Evolutionary conservation across 2,888 invertebrate genomes (phyloP).

Genomic region (Pammene aurita): DNA sequence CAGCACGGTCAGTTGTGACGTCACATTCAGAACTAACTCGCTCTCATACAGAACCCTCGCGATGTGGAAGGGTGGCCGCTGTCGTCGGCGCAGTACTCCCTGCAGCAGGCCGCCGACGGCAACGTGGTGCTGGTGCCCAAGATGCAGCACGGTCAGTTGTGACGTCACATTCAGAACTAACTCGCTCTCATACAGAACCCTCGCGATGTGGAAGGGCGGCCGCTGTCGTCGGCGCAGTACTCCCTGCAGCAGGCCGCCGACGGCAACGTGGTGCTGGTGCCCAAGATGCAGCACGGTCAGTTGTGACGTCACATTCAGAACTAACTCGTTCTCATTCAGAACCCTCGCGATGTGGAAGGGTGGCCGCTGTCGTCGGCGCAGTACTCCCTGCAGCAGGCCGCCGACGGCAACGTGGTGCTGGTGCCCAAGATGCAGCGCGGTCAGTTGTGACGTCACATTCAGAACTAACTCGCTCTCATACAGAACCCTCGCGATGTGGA

Average conservation of each 20-base stretch:
- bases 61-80: conserved; percentile 95
- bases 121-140: conserved; percentile 94
- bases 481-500: conserved; percentile 94
- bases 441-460: conserved; percentile 42
- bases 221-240: conserved; percentile 93
- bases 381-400: conserved; percentile 94
- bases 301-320: not conserved
- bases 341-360: conserved; percentile 93
- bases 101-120: conserved; percentile 96
- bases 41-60: conserved; percentile 93
- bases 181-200: too few species aligned
- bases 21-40: too few species aligned
- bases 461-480: too few species aligned
- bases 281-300: conserved; percentile 82
- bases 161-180: too few species aligned
- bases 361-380: conserved; percentile 93
- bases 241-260: conserved; percentile 96
- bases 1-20: conserved; percentile 57
- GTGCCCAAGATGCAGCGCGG: conserved; percentile 87
- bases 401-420: conserved; percentile 94
- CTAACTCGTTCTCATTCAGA: too few species aligned
- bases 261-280: conserved; percentile 94
- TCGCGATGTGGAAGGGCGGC: conserved; percentile 94
- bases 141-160: conserved; percentile 65
- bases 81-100: conserved; percentile 92